These are phyloP conservation scores for Acropternis orthonyx DNA, from an alignment of 2,797 vertebrate genomes.

Conservation along the genomic window DNA sequence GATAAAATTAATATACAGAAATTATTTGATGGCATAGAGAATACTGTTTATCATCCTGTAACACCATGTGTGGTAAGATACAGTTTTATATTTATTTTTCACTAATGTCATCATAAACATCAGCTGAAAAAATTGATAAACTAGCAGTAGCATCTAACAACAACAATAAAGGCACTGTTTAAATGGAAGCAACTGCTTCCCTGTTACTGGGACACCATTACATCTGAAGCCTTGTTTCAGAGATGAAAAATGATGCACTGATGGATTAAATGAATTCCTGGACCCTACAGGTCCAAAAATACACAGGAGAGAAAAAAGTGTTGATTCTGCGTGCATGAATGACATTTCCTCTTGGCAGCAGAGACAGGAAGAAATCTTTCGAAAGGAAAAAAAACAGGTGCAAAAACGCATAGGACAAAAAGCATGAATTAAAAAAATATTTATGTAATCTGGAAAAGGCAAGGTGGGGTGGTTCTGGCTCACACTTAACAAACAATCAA, in stretches of 20 bases:
- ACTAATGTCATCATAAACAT: not conserved
- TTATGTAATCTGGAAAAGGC: not conserved
- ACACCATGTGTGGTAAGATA: not conserved
- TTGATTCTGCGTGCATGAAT: not conserved
- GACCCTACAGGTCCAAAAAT: not conserved
- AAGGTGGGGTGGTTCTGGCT: not conserved
- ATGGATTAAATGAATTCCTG: not conserved
- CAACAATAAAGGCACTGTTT: not conserved
- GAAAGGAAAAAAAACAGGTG: not conserved
- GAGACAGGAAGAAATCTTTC: not conserved
- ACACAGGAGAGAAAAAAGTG: not conserved
- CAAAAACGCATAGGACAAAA: fast-evolving
- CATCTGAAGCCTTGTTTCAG: not conserved
- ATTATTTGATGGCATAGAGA: not conserved
- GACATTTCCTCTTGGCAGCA: not conserved
- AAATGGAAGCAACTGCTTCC: not conserved
- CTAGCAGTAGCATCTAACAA: not conserved
- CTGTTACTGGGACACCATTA: not conserved
- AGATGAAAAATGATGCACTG: not conserved
- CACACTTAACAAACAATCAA: not conserved
- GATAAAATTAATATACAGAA: not conserved
- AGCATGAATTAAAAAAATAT: not conserved
- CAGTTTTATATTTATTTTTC: not conserved
- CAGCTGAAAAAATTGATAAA: not conserved
- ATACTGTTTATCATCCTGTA: not conserved